Base-by-base conservation (phyloP, 2,797 vertebrate species). In the Sebastolobus altivelis region DNA sequence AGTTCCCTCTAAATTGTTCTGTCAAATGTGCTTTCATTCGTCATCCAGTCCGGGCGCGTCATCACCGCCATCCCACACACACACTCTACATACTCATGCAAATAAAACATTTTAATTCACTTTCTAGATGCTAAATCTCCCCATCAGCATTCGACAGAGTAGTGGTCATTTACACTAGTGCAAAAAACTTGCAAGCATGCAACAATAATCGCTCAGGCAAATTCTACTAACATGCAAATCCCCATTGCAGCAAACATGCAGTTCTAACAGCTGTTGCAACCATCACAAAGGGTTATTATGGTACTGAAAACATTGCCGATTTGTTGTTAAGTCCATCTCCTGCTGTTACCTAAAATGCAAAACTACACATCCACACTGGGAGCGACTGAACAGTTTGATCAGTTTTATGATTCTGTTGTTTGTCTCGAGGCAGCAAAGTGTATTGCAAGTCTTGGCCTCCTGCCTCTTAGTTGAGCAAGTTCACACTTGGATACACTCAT, bases 1-100 rank as follows among this genome's bases (percentile, higher is more conserved):
- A 65, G 81, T 80, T 87, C 25, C 70, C 40, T 77, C 9, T 60
- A 72, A 86, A 88, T 81, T 65, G 46, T 75, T 69, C 59, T 69
- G 63, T 86, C 67, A 85, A 77, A 75, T 71, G 75, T 55, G 38
- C 25, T 76, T 81, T 84, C 56, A 74, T 77, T 67, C 35, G 20
- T 79, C 37, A 77, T 59, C 27, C 29, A 54, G 49, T 25, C 27
- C 29, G 2, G 27, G 31, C 37, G 16, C 1, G 2, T 65, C 35
- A 35, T 58, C 60, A 60, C 27, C 1, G 3, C 60, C 31, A n/a
- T 54, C 56, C 33, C 68, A 60, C 37, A 31, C 54, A 66, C 82
- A 67, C 71, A 61, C n/a, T 25, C 6, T 14, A 25, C 66, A 83
- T 29, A 72, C 14, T 75, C 62, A 46, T 40, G 20, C 56, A 82